These are phyloP conservation scores for Periophthalmus magnuspinnatus DNA, from an alignment of 2,797 vertebrate genomes.

Conservation along the genomic window DNA sequence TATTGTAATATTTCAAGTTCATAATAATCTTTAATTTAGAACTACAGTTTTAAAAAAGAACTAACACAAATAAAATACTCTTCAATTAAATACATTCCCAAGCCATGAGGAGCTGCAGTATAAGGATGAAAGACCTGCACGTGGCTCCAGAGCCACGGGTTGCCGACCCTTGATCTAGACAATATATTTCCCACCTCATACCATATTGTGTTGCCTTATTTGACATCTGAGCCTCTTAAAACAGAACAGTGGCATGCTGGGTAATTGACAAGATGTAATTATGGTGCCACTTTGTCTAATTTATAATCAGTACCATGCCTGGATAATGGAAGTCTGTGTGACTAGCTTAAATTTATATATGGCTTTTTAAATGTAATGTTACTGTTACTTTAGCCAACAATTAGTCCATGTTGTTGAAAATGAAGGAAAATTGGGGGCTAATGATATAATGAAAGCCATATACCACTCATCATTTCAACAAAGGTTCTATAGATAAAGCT, in stretches of 20 bases:
- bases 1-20: too few relatives aligned
- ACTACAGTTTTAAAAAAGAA: too few relatives aligned
- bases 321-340: conserved; percentile 6
- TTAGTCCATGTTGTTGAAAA: not conserved
- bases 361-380: conserved; percentile 7
- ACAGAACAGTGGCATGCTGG: conserved; percentile 8
- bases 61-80: too few relatives aligned
- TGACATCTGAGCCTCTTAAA: conserved; percentile 2
- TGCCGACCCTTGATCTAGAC: too few relatives aligned
- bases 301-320: not conserved
- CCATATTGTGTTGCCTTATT: not conserved
- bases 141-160: too few relatives aligned
- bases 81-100: too few relatives aligned
- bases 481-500: not conserved
- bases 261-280: conserved; percentile 4
- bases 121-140: too few relatives aligned
- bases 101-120: too few relatives aligned
- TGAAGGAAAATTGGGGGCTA: not conserved
- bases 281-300: conserved; percentile 13
- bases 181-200: not conserved
- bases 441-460: not conserved
- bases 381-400: conserved; percentile 1
- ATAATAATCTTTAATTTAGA: too few relatives aligned
- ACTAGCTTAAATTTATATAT: not conserved
- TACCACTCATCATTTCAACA: not conserved